A percentile compares a stretch with the other conserved stretches of the same genome.
Evolutionary conservation across 2,797 vertebrate genomes (phyloP).

Genomic region (Geotria australis): DNA sequence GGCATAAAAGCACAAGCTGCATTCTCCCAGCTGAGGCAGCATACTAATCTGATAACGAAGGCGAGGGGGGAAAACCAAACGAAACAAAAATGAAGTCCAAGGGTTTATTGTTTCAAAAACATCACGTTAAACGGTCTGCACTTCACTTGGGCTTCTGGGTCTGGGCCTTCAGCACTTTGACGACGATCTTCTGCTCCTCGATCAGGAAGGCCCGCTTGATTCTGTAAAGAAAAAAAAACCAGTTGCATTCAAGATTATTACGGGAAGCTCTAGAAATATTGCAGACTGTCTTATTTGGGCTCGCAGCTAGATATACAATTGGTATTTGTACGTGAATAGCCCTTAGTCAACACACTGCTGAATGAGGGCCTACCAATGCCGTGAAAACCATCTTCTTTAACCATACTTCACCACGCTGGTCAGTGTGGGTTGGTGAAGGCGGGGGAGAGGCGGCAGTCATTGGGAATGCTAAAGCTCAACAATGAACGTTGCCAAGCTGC

Average conservation of each 20-base stretch:
- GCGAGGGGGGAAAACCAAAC: neutral
- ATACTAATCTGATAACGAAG: neutral
- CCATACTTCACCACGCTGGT: no score
- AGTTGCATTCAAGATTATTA: neutral
- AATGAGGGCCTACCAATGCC: neutral
- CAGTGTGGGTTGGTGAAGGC: no score
- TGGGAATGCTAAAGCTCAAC: neutral
- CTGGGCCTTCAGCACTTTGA: conserved; percentile 95
- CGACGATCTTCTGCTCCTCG: conserved; percentile 97
- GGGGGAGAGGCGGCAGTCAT: neutral
- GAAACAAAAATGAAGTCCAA: neutral
- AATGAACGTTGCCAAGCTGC: no score
- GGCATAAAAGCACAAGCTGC: no score
- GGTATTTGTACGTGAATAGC: no score
- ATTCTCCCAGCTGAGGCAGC: no score
- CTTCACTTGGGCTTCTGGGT: conserved; percentile 96
- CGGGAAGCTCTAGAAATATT: no score
- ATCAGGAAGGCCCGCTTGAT: conserved; percentile 98
- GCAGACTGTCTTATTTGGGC: neutral
- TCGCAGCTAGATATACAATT: no score
- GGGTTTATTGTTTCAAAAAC: neutral
- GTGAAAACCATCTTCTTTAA: neutral
- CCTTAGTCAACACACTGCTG: neutral
- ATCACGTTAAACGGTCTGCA: conserved; percentile 12
- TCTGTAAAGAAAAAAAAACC: conserved; percentile 13